A percentile compares a stretch with the other conserved stretches of the same genome.
Evolutionary conservation across 1,140 invertebrate genomes (phyloP).

Genomic region (Drepana arcuata): DNA sequence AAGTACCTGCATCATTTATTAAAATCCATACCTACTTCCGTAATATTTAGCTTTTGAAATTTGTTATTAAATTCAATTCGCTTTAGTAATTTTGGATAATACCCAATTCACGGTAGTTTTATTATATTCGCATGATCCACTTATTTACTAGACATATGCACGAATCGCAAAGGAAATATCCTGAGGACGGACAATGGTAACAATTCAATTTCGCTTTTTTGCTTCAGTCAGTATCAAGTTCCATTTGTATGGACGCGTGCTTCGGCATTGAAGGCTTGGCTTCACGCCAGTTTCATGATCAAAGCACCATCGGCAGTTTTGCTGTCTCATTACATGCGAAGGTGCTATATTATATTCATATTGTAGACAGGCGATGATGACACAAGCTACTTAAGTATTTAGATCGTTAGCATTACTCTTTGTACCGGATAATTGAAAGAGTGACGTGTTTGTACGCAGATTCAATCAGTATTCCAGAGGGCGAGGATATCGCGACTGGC

Average conservation of each 20-base stretch:
- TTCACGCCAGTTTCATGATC: constrained; percentile 37
- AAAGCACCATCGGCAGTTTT: constrained; percentile 35
- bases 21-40: constrained; percentile 10
- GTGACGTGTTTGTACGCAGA: constrained; percentile 55
- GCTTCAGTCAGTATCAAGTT: constrained; percentile 44
- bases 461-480: constrained; percentile 73
- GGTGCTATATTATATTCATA: constrained; percentile 3
- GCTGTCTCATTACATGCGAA: constrained; percentile 34
- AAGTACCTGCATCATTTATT: constrained; percentile 9
- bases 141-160: constrained; percentile 52
- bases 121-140: constrained; percentile 61
- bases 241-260: constrained; percentile 44
- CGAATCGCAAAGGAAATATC: constrained; percentile 43
- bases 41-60: constrained; percentile 12
- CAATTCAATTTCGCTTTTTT: constrained; percentile 70
- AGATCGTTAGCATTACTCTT: too few species aligned
- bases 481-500: constrained; percentile 77
- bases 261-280: constrained; percentile 49
- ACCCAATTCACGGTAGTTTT: constrained; percentile 49
- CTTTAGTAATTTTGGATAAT: constrained; percentile 24
- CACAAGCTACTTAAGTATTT: too few species aligned
- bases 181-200: constrained; percentile 51
- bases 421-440: too few species aligned
- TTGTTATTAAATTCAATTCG: constrained; percentile 14
- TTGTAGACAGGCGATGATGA: too few species aligned